Evolutionary conservation across 2,797 vertebrate species (phyloP).

Genomic region (Benthosema pterotum): DNA sequence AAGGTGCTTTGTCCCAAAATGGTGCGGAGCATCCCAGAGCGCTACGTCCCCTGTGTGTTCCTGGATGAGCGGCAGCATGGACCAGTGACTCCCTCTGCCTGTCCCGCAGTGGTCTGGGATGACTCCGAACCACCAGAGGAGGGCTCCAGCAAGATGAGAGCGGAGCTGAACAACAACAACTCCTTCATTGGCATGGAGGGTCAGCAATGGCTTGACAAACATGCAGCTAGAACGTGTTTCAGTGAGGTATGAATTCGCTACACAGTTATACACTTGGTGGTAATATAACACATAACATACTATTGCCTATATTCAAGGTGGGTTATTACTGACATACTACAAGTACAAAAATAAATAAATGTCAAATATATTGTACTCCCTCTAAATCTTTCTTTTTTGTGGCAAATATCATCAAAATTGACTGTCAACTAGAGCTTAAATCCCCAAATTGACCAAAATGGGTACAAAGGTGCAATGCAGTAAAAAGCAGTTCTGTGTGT

Average conservation of each 20-base stretch:
- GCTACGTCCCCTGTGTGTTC: conserved; percentile 82
- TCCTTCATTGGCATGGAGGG: conserved; percentile 57
- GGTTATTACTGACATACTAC: too few relatives aligned
- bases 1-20: conserved; percentile 68
- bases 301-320: too few relatives aligned
- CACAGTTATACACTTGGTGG: too few relatives aligned
- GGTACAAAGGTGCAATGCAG: too few relatives aligned
- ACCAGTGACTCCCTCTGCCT: conserved; percentile 43
- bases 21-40: conserved; percentile 54
- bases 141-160: conserved; percentile 57
- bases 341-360: too few relatives aligned
- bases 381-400: too few relatives aligned
- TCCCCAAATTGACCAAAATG: too few relatives aligned
- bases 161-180: conserved; percentile 77
- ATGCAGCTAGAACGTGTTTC: conserved; percentile 42
- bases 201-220: conserved; percentile 61
- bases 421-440: too few relatives aligned
- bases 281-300: too few relatives aligned
- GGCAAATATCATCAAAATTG: too few relatives aligned
- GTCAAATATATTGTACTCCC: too few relatives aligned
- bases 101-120: conserved; percentile 68
- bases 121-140: conserved; percentile 60
- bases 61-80: conserved; percentile 57
- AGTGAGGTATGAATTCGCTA: conserved; percentile 60
- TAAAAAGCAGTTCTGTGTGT: too few relatives aligned